phyloP scores from a whole-genome alignment of 2,113 vertebrate species.

The Crotophaga sulcirostris region DNA sequence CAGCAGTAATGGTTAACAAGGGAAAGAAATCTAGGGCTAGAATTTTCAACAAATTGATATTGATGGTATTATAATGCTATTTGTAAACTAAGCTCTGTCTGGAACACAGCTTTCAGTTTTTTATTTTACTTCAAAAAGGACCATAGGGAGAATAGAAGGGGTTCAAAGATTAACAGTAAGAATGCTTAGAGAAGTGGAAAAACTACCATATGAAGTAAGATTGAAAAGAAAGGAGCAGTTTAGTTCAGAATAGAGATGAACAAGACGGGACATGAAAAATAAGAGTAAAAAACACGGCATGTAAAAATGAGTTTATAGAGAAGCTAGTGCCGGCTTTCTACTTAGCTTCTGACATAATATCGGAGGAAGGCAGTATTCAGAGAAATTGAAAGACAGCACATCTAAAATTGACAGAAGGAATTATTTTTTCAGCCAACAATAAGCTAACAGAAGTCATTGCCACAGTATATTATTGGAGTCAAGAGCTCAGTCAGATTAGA shows the following conservation, averaged over 20 bases:
- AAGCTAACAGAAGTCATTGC: slow-evolving; percentile 5
- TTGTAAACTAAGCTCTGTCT: background rate
- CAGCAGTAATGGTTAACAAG: background rate
- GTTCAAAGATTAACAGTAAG: slow-evolving; percentile 9
- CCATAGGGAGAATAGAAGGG: background rate
- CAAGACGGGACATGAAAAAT: slow-evolving; percentile 46
- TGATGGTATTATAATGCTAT: slow-evolving; percentile 21
- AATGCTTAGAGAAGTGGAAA: slow-evolving; percentile 51
- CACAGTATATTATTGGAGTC: background rate
- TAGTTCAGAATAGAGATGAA: slow-evolving; percentile 28
- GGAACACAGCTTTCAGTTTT: background rate
- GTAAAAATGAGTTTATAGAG: slow-evolving; percentile 4
- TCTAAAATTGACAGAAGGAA: slow-evolving; percentile 8
- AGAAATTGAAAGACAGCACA: slow-evolving; percentile 9
- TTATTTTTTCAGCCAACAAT: slow-evolving; percentile 9
- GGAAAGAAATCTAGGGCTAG: background rate
- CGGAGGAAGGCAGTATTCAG: background rate
- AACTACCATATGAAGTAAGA: slow-evolving; percentile 34
- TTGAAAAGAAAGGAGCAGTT: slow-evolving; percentile 57
- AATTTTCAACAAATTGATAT: slow-evolving; percentile 20
- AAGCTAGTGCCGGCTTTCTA: background rate
- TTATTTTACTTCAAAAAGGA: slow-evolving; percentile 5
- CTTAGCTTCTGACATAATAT: background rate
- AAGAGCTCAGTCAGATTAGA: slow-evolving; percentile 7
- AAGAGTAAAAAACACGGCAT: background rate